These are phyloP conservation scores for Mungos mungo DNA, from an alignment of 2,113 vertebrate genomes.

Conservation along the genomic window DNA sequence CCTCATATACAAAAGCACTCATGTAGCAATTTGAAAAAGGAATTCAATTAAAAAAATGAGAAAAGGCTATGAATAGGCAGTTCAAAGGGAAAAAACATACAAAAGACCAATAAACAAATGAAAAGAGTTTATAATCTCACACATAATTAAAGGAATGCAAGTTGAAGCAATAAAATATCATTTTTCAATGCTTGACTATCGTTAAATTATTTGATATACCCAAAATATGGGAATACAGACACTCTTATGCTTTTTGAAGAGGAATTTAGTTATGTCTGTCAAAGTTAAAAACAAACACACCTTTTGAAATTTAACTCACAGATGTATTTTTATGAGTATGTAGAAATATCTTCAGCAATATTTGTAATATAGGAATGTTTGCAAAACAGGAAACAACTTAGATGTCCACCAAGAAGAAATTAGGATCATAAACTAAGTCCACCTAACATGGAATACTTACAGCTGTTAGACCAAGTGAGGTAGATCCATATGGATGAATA, in stretches of 20 bases:
- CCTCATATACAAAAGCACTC: neutral
- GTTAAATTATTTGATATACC: neutral
- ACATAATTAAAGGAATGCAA: neutral
- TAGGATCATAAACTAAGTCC: neutral
- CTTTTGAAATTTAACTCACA: slow-evolving; percentile 13
- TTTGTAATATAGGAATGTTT: neutral
- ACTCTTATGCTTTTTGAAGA: neutral
- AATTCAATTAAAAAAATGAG: neutral
- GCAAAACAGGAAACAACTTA: neutral
- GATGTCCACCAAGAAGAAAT: neutral
- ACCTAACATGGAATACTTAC: neutral
- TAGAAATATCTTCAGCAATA: neutral
- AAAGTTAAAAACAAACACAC: neutral
- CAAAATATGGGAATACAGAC: neutral
- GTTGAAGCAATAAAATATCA: neutral
- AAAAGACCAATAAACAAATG: neutral
- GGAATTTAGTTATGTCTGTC: neutral
- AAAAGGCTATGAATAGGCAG: neutral
- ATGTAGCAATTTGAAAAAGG: neutral
- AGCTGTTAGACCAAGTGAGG: neutral
- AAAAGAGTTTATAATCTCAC: neutral
- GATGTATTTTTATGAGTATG: neutral
- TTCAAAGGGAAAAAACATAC: neutral
- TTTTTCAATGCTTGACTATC: neutral
- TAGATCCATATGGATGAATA: neutral